Percentiles rank a stretch among this genome's conserved stretches.
These are phyloP conservation scores for Paramacrobiotus metropolitanus DNA, from an alignment of 1,140 invertebrate species.

Conservation along the genomic window DNA sequence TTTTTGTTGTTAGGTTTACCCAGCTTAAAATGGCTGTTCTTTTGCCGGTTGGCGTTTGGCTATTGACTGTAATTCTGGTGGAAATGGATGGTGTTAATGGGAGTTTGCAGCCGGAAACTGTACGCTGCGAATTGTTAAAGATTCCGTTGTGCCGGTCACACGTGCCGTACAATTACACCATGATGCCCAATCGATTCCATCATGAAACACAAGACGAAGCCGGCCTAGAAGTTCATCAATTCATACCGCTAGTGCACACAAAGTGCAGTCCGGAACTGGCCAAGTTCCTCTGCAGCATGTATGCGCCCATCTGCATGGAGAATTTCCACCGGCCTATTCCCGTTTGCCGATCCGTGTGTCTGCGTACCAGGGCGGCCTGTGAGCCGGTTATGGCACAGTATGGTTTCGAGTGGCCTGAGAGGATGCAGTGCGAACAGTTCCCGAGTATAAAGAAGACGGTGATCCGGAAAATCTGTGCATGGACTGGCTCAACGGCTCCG, in stretches of 20 bases:
- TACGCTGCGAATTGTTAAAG: constrained; percentile 71
- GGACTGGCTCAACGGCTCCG: constrained; percentile 40
- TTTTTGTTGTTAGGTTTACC: too few relatives aligned
- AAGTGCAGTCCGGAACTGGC: constrained; percentile 67
- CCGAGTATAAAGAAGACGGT: constrained; percentile 50
- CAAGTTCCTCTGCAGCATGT: constrained; percentile 78
- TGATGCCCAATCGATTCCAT: constrained; percentile 84
- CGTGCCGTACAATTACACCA: constrained; percentile 84
- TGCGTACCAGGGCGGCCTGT: constrained; percentile 29
- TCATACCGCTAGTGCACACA: constrained; percentile 70
- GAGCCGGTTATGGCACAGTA: constrained; percentile 86
- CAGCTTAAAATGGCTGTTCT: too few relatives aligned
- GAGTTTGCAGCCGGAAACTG: too few relatives aligned
- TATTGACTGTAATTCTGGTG: too few relatives aligned
- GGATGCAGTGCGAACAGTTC: constrained; percentile 80
- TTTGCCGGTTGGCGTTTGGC: too few relatives aligned
- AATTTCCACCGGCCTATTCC: constrained; percentile 13
- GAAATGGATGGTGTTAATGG: too few relatives aligned
- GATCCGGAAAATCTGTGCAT: constrained; percentile 60
- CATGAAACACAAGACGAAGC: constrained; percentile 81
- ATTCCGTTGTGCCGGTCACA: constrained; percentile 86
- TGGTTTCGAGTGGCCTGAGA: constrained; percentile 84
- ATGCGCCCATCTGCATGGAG: constrained; percentile 55
- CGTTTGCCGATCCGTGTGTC: neutral
- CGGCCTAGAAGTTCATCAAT: constrained; percentile 73